Percentiles rank a stretch among this genome's conserved stretches.
phyloP scores from a whole-genome alignment of 2,888 invertebrate genomes.

The Andrena trimmerana region DNA sequence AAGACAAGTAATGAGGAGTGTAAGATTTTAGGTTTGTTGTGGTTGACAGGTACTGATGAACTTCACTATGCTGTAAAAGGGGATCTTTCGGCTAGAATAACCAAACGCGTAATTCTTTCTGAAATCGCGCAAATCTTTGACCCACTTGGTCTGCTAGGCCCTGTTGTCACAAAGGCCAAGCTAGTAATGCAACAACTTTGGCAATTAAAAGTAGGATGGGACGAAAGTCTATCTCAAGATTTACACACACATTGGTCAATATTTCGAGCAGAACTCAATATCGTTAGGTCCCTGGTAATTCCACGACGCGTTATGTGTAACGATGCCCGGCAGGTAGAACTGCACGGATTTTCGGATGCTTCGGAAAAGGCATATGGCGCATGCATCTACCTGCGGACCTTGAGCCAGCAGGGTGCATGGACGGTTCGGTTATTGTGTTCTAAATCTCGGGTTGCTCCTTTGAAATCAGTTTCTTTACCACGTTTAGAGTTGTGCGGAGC shows the following conservation, averaged over 20 bases:
- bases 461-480: neutral
- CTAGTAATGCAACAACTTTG: conserved; percentile 39
- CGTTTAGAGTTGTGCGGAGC: neutral
- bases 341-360: neutral
- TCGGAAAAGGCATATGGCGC: conserved; percentile 12
- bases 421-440: neutral
- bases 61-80: neutral
- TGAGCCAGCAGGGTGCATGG: neutral
- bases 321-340: neutral
- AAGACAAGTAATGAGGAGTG: neutral
- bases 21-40: neutral
- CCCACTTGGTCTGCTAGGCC: conserved; percentile 29
- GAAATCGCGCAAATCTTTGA: conserved; percentile 13
- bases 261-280: neutral
- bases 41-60: neutral
- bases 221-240: conserved; percentile 48
- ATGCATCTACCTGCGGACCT: neutral
- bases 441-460: neutral
- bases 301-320: neutral
- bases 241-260: neutral
- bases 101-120: neutral
- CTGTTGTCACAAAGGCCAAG: conserved; percentile 40
- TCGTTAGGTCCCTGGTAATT: neutral
- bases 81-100: neutral
- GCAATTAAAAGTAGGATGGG: conserved; percentile 50